Percentiles rank a stretch among this genome's conserved stretches.
Conservation (phyloP, 1,140 invertebrate species). For the Cherax quadricarinatus region DNA sequence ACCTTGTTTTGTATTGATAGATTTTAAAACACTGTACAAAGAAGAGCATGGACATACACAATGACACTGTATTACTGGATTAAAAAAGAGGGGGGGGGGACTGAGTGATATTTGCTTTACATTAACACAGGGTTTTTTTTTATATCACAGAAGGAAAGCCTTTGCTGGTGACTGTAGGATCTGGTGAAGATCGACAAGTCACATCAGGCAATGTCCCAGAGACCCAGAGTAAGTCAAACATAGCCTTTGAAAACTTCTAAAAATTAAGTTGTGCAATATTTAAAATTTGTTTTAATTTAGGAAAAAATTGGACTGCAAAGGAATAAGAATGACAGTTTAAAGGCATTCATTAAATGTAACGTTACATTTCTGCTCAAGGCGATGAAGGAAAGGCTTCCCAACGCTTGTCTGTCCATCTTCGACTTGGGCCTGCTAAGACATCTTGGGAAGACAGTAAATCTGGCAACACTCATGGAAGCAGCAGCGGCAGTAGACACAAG, state of each 20-base stretch:
- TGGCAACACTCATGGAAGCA: constrained; percentile 2
- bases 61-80: no score
- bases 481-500: constrained; percentile 37
- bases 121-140: background rate
- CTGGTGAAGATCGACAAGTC: constrained; percentile 58
- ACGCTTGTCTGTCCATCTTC: constrained; percentile 57
- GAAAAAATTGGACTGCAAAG: no score
- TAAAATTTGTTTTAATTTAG: no score
- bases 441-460: constrained; percentile 48
- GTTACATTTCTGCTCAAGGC: background rate
- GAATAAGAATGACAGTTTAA: no score
- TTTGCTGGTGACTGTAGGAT: constrained; percentile 52
- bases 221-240: constrained; percentile 20
- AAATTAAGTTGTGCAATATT: no score
- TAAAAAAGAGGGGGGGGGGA: no score
- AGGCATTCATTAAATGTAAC: no score
- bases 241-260: no score
- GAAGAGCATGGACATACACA: no score
- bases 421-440: constrained; percentile 37
- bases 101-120: no score
- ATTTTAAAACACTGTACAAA: no score
- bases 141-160: constrained; percentile 56
- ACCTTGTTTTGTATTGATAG: no score
- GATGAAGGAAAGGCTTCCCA: constrained; percentile 52
- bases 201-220: constrained; percentile 46